Conservation (phyloP, 2,797 vertebrate species). For the Anguilla obscura region DNA sequence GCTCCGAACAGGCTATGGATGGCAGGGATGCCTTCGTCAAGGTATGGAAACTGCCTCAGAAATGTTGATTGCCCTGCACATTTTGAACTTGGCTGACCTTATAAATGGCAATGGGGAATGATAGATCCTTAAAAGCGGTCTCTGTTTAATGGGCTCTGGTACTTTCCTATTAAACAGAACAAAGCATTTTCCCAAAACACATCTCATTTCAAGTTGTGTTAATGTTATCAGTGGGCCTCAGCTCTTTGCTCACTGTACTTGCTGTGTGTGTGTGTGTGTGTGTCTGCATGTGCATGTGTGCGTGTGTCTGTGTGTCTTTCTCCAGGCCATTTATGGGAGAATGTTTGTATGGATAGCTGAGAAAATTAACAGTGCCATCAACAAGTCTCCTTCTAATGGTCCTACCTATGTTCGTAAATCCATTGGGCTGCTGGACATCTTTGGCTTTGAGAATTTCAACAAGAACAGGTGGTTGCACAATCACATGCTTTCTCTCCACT, state of each 20-base stretch:
- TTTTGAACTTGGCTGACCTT: background rate
- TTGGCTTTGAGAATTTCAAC: constrained; percentile 96
- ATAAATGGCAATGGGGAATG: background rate
- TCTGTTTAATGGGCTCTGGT: background rate
- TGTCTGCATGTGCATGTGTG: background rate
- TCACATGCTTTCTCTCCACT: background rate
- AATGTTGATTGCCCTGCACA: background rate
- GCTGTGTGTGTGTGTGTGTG: background rate
- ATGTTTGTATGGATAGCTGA: constrained; percentile 93
- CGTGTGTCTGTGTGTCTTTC: constrained; percentile 28
- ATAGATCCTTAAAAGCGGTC: background rate
- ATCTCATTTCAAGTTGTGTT: background rate
- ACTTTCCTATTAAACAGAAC: background rate
- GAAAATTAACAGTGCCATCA: constrained; percentile 88
- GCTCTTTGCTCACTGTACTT: background rate
- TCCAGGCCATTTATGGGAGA: constrained; percentile 88
- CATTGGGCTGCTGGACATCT: constrained; percentile 94
- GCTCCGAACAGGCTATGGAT: constrained; percentile 78
- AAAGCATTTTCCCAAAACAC: background rate
- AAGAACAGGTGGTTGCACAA: constrained; percentile 82
- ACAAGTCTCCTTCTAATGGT: constrained; percentile 71
- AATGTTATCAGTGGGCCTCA: background rate
- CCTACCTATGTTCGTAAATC: constrained; percentile 63
- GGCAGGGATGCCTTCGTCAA: constrained; percentile 92
- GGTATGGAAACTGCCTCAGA: constrained; percentile 62